phyloP scores from a whole-genome alignment of 2,113 vertebrate genomes.

The Nycticorax nycticorax region DNA sequence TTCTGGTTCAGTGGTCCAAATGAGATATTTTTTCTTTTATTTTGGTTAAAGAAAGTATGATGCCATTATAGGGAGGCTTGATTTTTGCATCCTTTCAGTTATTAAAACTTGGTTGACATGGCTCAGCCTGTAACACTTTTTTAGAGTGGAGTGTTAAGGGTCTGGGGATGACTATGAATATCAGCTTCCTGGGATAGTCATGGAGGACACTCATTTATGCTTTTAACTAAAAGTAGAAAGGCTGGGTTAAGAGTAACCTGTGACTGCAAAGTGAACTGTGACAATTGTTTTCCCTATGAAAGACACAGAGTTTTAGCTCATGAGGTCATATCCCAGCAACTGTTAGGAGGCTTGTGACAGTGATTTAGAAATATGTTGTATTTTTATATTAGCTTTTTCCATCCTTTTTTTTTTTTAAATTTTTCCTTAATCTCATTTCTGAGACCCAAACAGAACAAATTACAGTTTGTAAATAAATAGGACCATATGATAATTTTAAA shows the following conservation, averaged over 20 bases:
- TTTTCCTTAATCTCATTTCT: neutral
- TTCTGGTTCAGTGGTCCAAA: neutral
- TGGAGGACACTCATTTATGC: neutral
- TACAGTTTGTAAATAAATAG: neutral
- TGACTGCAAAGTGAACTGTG: neutral
- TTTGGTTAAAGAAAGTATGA: neutral
- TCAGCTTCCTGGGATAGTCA: neutral
- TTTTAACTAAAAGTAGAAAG: neutral
- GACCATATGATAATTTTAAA: neutral
- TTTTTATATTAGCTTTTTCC: neutral
- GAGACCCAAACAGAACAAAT: neutral
- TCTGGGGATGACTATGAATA: neutral
- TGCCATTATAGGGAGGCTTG: neutral
- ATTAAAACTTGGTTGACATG: neutral
- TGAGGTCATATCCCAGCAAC: neutral
- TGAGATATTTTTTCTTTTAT: neutral
- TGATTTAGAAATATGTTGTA: neutral
- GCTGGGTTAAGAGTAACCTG: neutral
- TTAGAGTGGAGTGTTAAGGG: neutral
- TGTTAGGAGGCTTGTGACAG: neutral
- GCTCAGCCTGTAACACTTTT: neutral
- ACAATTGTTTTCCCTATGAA: neutral
- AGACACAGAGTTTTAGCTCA: neutral
- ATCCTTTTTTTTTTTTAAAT: neutral
- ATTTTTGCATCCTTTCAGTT: neutral